These are phyloP conservation scores for Desoria tigrina DNA, from an alignment of 2,888 invertebrate species.

Conservation along the genomic window DNA sequence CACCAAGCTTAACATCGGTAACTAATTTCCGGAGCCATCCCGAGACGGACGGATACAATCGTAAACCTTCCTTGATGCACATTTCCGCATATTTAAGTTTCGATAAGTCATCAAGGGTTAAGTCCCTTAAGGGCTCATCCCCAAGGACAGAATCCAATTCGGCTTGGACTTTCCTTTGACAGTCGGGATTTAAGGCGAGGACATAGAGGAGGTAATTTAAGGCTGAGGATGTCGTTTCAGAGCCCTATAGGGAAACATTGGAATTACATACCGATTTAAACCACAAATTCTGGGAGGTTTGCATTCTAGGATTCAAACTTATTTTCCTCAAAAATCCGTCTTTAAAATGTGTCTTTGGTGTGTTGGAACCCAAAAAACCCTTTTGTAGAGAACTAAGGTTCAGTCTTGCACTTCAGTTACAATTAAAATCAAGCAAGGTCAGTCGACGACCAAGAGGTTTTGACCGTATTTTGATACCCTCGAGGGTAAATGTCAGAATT, in stretches of 20 bases:
- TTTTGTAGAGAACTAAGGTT: not conserved
- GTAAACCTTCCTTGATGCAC: constrained; percentile 10
- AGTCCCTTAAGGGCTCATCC: not conserved
- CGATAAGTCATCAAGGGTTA: constrained; percentile 9
- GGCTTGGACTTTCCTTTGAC: constrained; percentile 3
- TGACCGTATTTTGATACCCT: too few relatives aligned
- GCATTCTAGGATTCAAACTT: not conserved
- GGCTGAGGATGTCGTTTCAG: constrained; percentile 1
- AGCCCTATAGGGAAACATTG: constrained; percentile 2
- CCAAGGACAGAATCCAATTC: constrained; percentile 6
- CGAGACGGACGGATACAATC: constrained; percentile 7
- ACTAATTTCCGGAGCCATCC: not conserved
- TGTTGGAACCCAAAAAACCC: not conserved
- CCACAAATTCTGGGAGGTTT: not conserved
- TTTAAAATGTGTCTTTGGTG: not conserved
- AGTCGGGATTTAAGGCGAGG: constrained; percentile 9
- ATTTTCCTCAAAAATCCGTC: not conserved
- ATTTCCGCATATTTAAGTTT: constrained; percentile 11
- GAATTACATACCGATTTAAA: not conserved
- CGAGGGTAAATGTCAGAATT: too few relatives aligned
- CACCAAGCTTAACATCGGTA: not conserved
- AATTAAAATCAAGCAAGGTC: too few relatives aligned
- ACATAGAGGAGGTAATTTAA: not conserved
- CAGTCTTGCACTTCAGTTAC: too few relatives aligned
- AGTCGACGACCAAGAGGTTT: too few relatives aligned